Percentiles rank a stretch among this genome's conserved stretches.
phyloP scores from a whole-genome alignment of 2,113 vertebrate species.

The Chaetops frenatus region DNA sequence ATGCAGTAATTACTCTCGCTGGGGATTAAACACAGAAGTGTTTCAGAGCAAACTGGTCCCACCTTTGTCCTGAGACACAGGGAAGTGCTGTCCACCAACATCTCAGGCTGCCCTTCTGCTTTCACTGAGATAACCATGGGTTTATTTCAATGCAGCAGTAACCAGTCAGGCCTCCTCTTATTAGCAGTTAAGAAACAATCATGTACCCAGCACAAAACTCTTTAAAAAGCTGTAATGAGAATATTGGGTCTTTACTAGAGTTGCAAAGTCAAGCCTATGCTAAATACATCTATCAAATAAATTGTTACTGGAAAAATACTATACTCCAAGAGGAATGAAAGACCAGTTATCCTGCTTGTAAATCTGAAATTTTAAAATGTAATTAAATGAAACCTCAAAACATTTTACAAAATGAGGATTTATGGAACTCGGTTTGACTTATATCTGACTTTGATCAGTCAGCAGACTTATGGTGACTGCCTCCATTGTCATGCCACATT shows the following conservation, averaged over 20 bases:
- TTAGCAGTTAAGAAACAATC: neutral
- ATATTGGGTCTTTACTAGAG: neutral
- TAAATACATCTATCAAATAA: neutral
- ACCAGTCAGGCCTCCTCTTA: neutral
- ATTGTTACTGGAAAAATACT: neutral
- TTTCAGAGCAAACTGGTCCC: neutral
- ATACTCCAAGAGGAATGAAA: neutral
- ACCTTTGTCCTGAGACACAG: neutral
- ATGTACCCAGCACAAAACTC: neutral
- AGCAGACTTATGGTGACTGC: neutral
- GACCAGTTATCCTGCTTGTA: neutral
- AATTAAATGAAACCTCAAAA: slow-evolving; percentile 7
- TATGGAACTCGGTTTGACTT: neutral
- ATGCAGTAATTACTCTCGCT: neutral
- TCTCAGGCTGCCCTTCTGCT: neutral
- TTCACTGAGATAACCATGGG: neutral
- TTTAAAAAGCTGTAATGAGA: neutral
- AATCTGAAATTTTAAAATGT: neutral
- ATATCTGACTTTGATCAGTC: neutral
- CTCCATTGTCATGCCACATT: neutral
- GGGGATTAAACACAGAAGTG: neutral
- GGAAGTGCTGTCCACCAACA: neutral
- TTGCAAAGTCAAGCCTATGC: neutral
- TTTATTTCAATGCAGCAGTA: neutral
- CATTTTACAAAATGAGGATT: neutral